Evolutionary conservation across 2,888 invertebrate species (phyloP), one percentile per base, ranked within the genome.

Genomic region (Lordiphosa fenestrarum): DNA sequence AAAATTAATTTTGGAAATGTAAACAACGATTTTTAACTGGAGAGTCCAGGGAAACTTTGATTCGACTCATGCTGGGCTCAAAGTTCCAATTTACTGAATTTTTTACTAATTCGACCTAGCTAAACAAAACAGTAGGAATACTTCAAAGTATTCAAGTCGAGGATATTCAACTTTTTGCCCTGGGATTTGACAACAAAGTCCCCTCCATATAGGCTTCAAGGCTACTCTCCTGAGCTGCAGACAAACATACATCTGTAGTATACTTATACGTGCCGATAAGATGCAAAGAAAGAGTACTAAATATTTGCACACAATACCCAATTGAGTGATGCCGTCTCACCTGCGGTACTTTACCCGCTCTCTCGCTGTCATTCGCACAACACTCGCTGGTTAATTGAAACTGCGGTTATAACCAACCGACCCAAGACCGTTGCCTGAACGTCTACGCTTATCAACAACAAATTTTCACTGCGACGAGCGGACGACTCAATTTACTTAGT

Each of bases 271-370:
- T 73, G 66, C 58, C 64, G 70, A 77, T 81, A 81, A 72, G 60
- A 33, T 59, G 61, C 39, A 54, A 50, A 53, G 69, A 36, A 60
- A 67, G 57, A 65, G 61, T 60, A 71, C 66, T 63, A 63, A 76
- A 73, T 80, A 67, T 80, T 80, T 73, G 73, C 73, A 69, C 61
- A 65, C 60, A 70, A 47, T 64, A 64, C 42, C 53, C 58, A 63
- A 48, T 51, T 53, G 47, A 47, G 21, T 47, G 42, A n/a, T 51
- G 35, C 33, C 51, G 36, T n/a, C 35, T 46, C 33, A 21, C 40
- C 36, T 49, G 33, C 41, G 33, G 41, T 46, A 23, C 40, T 23
- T 37, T 33, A 9, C 52, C 12, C 33, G 33, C 47, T 42, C 36
- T 47, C 33, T 40, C 35, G 3, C 12, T 15, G 39, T n/a, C 37